These are phyloP conservation scores for Sakesphorus luctuosus DNA, from an alignment of 2,113 vertebrate genomes.

Conservation along the genomic window DNA sequence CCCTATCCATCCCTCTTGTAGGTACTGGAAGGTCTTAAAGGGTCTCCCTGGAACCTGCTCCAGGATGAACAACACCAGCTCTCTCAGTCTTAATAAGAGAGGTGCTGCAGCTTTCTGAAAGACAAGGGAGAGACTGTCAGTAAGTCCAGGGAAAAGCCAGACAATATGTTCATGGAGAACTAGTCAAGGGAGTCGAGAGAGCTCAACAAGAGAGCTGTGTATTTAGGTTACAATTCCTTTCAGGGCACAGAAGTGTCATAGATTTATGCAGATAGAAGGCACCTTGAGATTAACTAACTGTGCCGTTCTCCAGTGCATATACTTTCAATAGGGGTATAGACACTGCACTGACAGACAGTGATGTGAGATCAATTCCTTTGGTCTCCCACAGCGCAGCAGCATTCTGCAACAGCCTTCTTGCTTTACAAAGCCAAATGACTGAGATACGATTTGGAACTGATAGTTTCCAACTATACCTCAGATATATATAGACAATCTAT, in stretches of 20 bases:
- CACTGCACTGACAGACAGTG: neutral
- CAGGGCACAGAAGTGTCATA: neutral
- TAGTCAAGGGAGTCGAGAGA: neutral
- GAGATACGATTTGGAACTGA: neutral
- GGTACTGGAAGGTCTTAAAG: neutral
- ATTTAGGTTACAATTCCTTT: neutral
- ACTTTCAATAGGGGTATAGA: neutral
- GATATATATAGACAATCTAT: neutral
- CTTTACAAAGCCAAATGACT: neutral
- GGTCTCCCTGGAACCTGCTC: neutral
- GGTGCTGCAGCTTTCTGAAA: neutral
- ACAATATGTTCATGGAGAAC: neutral
- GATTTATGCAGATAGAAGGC: neutral
- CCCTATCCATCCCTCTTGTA: neutral
- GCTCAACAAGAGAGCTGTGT: neutral
- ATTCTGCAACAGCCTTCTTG: neutral
- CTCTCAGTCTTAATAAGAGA: neutral
- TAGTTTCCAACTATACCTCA: neutral
- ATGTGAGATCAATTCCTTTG: neutral
- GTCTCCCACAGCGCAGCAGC: neutral
- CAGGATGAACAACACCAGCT: neutral
- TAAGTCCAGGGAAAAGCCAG: neutral
- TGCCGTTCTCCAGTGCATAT: fast-evolving
- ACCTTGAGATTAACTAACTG: neutral
- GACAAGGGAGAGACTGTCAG: neutral